Evolutionary conservation across 2,797 vertebrate species (phyloP).

Genomic region (Pogonophryne albipinna): DNA sequence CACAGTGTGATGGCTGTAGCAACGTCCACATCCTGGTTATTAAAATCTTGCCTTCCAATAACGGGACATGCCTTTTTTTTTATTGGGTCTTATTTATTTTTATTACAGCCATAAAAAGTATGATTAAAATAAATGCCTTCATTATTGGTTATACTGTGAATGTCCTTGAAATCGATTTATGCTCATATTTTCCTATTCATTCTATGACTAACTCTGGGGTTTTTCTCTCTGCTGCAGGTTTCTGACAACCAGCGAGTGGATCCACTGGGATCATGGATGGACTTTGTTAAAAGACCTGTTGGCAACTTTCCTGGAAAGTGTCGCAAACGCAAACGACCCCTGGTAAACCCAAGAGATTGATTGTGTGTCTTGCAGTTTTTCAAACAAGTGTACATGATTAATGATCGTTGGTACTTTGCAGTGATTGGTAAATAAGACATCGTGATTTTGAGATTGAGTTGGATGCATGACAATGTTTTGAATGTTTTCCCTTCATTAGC

Average conservation of each 20-base stretch:
- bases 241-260: slow-evolving; percentile 89
- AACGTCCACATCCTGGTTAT: neutral
- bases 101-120: neutral
- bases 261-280: slow-evolving; percentile 93
- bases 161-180: neutral
- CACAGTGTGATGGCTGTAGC: neutral
- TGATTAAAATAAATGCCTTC: neutral
- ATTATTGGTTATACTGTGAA: neutral
- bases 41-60: neutral
- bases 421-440: neutral
- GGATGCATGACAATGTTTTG: slow-evolving; percentile 8
- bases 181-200: neutral
- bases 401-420: neutral
- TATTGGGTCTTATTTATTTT: neutral
- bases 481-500: slow-evolving; percentile 76
- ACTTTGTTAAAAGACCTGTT: slow-evolving; percentile 92
- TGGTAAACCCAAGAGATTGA: slow-evolving; percentile 81
- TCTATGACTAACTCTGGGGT: neutral
- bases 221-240: slow-evolving; percentile 73
- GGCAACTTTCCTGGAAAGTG: slow-evolving; percentile 88
- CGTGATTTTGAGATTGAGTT: neutral
- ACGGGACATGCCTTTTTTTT: neutral
- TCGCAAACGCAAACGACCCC: slow-evolving; percentile 90
- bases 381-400: neutral
- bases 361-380: slow-evolving; percentile 1